Evolutionary conservation across 2,113 vertebrate genomes (phyloP).

Genomic region (Felis chaus): DNA sequence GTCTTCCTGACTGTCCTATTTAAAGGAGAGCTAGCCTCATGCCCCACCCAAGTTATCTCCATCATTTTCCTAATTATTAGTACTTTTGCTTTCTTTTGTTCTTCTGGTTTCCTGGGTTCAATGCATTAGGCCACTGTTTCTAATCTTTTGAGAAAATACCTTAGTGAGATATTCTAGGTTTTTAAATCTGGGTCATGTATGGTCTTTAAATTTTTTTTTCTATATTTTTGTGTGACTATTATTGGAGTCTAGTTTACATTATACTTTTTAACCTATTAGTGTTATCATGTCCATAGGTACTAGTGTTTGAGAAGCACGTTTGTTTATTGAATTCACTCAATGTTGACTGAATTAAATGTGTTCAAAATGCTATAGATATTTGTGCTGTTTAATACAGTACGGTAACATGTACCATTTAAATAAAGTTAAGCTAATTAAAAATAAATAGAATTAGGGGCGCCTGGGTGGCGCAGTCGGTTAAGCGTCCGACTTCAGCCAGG

Average conservation of each 20-base stretch:
- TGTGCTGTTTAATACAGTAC: not conserved
- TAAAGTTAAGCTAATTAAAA: not conserved
- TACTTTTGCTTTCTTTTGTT: not conserved
- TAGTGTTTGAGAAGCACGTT: not conserved
- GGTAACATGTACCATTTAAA: not conserved
- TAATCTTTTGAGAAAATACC: not conserved
- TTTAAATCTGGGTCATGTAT: not conserved
- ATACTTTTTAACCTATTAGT: not conserved
- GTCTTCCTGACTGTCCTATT: not conserved
- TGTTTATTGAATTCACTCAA: not conserved
- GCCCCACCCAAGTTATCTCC: not conserved
- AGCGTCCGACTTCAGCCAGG: too few species aligned
- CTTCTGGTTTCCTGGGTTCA: not conserved
- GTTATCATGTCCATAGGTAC: not conserved
- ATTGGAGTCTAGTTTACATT: not conserved
- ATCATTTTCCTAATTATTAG: not conserved
- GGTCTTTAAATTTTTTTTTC: not conserved
- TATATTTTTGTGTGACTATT: not conserved
- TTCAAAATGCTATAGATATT: not conserved
- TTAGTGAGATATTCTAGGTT: not conserved
- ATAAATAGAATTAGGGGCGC: not conserved
- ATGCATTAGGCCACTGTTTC: not conserved
- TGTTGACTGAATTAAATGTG: not conserved
- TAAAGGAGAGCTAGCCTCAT: not conserved
- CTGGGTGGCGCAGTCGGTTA: too few species aligned